phyloP scores from a whole-genome alignment of 2,113 vertebrate genomes.

The Anguilla rostrata region DNA sequence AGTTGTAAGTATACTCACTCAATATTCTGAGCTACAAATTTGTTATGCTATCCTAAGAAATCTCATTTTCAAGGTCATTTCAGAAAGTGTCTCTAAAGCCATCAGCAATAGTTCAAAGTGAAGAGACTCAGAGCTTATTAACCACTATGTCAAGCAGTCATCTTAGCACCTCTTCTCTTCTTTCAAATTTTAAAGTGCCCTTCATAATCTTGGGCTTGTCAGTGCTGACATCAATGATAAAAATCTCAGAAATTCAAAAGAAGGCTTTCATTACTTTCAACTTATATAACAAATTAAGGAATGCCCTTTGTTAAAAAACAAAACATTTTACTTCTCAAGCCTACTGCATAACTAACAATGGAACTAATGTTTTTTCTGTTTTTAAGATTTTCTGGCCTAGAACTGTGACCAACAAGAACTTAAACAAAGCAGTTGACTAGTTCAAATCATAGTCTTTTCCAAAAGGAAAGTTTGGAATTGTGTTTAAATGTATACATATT shows the following conservation, averaged over 20 bases:
- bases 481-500: slow-evolving; percentile 24
- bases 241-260: slow-evolving; percentile 3
- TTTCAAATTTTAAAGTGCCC: slow-evolving; percentile 21
- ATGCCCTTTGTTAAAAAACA: background rate
- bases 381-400: no score
- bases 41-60: background rate
- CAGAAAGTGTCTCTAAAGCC: background rate
- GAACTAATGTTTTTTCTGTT: background rate
- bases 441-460: background rate
- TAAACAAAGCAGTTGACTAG: no score
- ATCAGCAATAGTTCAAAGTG: slow-evolving; percentile 6
- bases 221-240: slow-evolving; percentile 5
- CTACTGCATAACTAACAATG: background rate
- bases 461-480: background rate
- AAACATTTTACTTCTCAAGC: background rate
- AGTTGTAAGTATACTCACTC: background rate
- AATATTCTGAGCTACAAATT: slow-evolving; percentile 3
- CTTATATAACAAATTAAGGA: background rate
- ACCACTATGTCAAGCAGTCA: background rate
- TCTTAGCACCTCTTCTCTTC: slow-evolving; percentile 7
- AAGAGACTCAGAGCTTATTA: slow-evolving; percentile 10
- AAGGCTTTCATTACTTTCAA: background rate
- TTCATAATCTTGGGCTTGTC: slow-evolving; percentile 7
- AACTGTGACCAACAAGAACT: no score
- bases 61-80: slow-evolving; percentile 9